These are phyloP conservation scores for Ennomos erosarius DNA, from an alignment of 2,888 invertebrate genomes.

Conservation along the genomic window DNA sequence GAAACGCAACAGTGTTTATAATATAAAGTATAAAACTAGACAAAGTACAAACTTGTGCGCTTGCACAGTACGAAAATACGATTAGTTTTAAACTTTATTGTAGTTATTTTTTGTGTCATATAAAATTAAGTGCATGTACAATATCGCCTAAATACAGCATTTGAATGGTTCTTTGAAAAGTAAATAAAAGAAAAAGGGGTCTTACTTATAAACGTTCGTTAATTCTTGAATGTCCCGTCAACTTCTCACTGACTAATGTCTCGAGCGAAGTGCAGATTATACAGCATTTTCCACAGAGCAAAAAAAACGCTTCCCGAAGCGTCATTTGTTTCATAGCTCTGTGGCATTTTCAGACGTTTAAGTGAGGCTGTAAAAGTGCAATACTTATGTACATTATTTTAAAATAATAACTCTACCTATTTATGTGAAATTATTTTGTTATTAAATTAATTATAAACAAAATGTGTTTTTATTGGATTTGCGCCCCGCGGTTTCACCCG, in stretches of 20 bases:
- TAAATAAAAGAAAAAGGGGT: constrained; percentile 2
- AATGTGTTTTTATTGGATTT: constrained; percentile 2
- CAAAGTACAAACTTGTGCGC: constrained; percentile 7
- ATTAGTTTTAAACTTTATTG: constrained; percentile 31
- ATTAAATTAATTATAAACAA: constrained; percentile 29
- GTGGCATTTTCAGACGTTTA: no score
- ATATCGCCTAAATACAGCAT: constrained; percentile 11
- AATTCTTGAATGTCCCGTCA: no score
- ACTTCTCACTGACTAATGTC: no score
- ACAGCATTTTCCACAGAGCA: no score
- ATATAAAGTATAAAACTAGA: constrained; percentile 1
- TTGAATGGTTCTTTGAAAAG: constrained; percentile 13
- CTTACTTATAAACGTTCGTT: no score
- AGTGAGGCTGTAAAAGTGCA: background rate
- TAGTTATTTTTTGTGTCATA: constrained; percentile 37
- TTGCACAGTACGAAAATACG: constrained; percentile 7
- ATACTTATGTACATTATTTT: constrained; percentile 21
- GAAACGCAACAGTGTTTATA: background rate
- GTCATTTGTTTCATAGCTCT: no score
- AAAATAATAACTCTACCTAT: constrained; percentile 25
- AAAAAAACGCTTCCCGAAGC: no score
- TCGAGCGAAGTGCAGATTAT: no score
- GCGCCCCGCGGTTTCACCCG: no score
- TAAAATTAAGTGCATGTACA: constrained; percentile 22
- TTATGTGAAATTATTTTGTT: constrained; percentile 41